Percentiles rank a stretch among this genome's conserved stretches.
phyloP scores from a whole-genome alignment of 2,113 vertebrate genomes.

The Hystrix brachyura region DNA sequence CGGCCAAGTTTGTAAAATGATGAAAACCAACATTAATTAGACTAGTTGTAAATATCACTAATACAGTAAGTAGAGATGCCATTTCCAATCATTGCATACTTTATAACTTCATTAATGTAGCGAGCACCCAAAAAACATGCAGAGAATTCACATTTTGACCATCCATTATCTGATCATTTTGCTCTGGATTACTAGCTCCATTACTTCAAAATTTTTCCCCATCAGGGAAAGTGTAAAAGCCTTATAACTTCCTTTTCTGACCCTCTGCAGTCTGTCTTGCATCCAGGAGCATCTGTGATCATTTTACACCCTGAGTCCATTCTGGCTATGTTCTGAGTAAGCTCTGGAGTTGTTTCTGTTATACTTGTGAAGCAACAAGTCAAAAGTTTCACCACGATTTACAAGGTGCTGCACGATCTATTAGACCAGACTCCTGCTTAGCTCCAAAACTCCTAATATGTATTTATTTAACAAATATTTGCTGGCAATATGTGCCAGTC shows the following conservation, averaged over 20 bases:
- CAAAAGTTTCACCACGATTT: not conserved
- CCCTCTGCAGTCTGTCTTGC: not conserved
- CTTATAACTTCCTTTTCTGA: not conserved
- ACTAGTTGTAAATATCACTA: not conserved
- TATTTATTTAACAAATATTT: constrained; percentile 12
- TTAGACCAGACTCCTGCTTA: not conserved
- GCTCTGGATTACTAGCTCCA: not conserved
- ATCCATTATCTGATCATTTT: not conserved
- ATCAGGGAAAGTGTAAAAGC: not conserved
- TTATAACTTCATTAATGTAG: not conserved
- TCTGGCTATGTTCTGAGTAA: not conserved
- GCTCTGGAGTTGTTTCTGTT: not conserved
- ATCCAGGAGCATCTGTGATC: not conserved
- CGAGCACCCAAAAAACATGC: not conserved
- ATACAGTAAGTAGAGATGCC: not conserved
- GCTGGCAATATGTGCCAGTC: not conserved
- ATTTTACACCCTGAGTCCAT: constrained; percentile 7
- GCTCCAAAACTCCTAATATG: not conserved
- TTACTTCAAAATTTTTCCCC: not conserved
- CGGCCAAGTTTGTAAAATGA: not conserved
- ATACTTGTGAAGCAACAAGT: not conserved
- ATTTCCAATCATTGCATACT: constrained; percentile 25
- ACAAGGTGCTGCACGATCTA: not conserved
- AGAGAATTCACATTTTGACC: not conserved
- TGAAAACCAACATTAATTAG: constrained; percentile 34